Base-by-base conservation (phyloP, 2,888 invertebrate species). In the Pterostichus niger region DNA sequence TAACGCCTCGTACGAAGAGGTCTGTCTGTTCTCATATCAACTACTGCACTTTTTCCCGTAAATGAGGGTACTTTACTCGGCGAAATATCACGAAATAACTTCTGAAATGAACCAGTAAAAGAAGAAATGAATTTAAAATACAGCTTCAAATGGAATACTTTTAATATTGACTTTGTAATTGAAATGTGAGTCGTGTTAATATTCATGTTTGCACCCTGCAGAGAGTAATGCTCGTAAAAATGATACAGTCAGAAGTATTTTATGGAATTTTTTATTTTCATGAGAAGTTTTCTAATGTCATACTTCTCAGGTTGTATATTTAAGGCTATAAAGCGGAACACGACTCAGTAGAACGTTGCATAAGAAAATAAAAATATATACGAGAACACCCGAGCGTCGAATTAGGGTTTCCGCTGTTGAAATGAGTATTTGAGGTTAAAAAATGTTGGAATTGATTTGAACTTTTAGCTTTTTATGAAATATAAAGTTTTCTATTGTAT, bases 281-380 rank as follows among this genome's bases (percentile, higher is more conserved):
- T 73, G 71, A 81, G 73, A 81, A 81, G 35, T 81, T 81, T 73
- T 80, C 68, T 81, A 81, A 71, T 81, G 81, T 81, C 68, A 68
- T 80, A 80, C 68, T 80, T 80, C 54, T 52, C 81, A 81, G 81
- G 71, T 71, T 73, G 71, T 81, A 81, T 81, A 40, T 81, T 81
- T 73, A 73, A 73, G 71, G 81, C 59, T 44, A 81, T 81, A 81
- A 81, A 81, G 81, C 54, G 73, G 52, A 52, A 81, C 59, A 56
- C 54, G 81, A 24, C 33, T 71, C 17, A 40, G 68, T 35, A n/a
- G 35, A 68, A 68, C 64, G n/a, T 33, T 35, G 64, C 44, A 71
- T 71, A 44, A 71, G 68, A 44, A 40, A 71, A 71, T 71, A 71
- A 71, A 71, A 71, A 71, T 71, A 71, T 44, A 71, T 44, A 71